Conservation (phyloP, 2,888 invertebrate genomes). For the Sisyra terminalis region DNA sequence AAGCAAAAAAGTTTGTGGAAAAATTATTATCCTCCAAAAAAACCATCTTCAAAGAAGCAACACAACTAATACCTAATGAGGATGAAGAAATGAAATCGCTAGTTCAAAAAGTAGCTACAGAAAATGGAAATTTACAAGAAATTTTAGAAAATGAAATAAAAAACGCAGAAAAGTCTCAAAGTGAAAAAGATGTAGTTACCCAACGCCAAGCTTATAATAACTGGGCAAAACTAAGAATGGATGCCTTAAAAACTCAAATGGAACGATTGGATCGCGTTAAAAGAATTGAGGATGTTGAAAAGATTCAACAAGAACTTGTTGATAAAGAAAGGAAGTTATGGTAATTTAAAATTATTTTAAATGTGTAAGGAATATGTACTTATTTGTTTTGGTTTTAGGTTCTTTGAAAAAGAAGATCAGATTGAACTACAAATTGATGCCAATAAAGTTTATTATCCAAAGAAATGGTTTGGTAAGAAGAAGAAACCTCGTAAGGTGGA, state of each 20-base stretch:
- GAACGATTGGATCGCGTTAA: conserved; percentile 29
- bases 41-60: conserved; percentile 28
- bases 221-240: conserved; percentile 40
- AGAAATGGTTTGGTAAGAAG: conserved; percentile 29
- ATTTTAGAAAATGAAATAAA: conserved; percentile 33
- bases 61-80: conserved; percentile 22
- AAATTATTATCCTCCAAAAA: conserved; percentile 13
- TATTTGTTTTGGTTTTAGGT: conserved; percentile 26
- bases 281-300: conserved; percentile 36
- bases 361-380: background rate
- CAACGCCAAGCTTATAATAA: conserved; percentile 39
- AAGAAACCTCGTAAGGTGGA: conserved; percentile 31
- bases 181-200: conserved; percentile 36
- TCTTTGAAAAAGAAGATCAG: conserved; percentile 66
- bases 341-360: conserved; percentile 17
- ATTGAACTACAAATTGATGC: conserved; percentile 53
- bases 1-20: conserved; percentile 22
- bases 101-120: conserved; percentile 19
- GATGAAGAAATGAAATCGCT: conserved; percentile 26
- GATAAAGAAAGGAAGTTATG: conserved; percentile 47
- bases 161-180: conserved; percentile 34
- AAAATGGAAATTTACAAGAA: conserved; percentile 26
- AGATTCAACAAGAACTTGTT: conserved; percentile 36
- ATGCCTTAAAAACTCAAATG: conserved; percentile 40
- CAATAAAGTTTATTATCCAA: conserved; percentile 31